A percentile compares a stretch with the other conserved stretches of the same genome.
Conservation (phyloP, 2,797 vertebrate species). For the Psittacula echo region DNA sequence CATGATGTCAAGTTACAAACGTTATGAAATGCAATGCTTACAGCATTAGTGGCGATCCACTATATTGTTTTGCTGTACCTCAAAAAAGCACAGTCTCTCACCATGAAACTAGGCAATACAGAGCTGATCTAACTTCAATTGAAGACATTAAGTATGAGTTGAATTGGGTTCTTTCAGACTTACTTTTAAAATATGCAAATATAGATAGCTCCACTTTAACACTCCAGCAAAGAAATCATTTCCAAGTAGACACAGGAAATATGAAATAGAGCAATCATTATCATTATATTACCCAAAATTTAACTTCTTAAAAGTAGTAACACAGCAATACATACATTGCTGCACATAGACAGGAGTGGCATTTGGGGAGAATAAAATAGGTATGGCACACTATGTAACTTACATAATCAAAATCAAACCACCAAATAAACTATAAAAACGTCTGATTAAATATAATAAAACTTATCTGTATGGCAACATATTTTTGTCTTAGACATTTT, state of each 20-base stretch:
- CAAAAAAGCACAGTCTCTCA: background rate
- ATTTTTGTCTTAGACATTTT: background rate
- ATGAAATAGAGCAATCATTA: background rate
- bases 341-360: background rate
- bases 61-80: background rate
- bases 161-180: background rate
- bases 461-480: background rate
- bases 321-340: background rate
- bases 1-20: background rate
- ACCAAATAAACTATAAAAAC: background rate
- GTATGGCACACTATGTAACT: background rate
- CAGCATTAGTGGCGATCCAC: background rate
- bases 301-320: background rate
- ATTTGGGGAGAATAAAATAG: background rate
- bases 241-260: background rate
- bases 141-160: background rate
- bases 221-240: background rate
- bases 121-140: background rate
- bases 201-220: background rate
- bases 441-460: background rate
- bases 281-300: background rate
- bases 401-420: slow-evolving; percentile 37
- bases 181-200: background rate
- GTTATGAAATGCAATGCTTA: slow-evolving; percentile 26
- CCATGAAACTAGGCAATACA: background rate